phyloP scores from a whole-genome alignment of 2,888 invertebrate species.

The Cantharis rustica region DNA sequence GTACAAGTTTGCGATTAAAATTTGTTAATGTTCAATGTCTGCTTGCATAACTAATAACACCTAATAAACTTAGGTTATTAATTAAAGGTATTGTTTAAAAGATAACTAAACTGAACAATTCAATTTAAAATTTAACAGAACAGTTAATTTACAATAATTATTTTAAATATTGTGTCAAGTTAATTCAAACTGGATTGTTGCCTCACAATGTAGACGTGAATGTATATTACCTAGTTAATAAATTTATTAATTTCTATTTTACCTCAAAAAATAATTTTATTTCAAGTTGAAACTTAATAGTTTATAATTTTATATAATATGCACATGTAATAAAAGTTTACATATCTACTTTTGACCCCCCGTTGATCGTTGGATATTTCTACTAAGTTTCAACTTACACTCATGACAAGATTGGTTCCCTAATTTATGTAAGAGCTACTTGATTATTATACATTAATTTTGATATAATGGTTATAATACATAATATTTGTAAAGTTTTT shows the following conservation, averaged over 20 bases:
- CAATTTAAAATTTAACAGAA: neutral
- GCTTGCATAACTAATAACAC: slow-evolving; percentile 4
- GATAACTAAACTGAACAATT: neutral
- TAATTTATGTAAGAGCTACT: slow-evolving; percentile 42
- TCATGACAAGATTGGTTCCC: slow-evolving; percentile 42
- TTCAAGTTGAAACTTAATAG: neutral
- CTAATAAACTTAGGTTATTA: neutral
- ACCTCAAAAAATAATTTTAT: neutral
- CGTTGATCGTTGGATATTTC: slow-evolving; percentile 42
- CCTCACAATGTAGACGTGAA: neutral
- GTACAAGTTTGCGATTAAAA: slow-evolving; percentile 6
- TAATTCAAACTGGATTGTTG: neutral
- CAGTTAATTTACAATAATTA: neutral
- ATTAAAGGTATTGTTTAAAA: neutral
- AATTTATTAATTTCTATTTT: neutral
- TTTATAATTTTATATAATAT: slow-evolving; percentile 11
- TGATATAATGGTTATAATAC: neutral
- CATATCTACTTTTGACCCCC: slow-evolving; percentile 44
- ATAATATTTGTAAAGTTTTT: neutral
- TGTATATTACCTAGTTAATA: neutral
- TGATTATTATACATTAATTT: slow-evolving; percentile 19
- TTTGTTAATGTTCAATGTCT: neutral
- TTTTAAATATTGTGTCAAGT: neutral
- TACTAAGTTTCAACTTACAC: slow-evolving; percentile 48
- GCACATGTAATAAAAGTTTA: slow-evolving; percentile 45